A percentile compares a stretch with the other conserved stretches of the same genome.
These are phyloP conservation scores for Branchellion lobata DNA, from an alignment of 2,888 invertebrate genomes.

Conservation along the genomic window DNA sequence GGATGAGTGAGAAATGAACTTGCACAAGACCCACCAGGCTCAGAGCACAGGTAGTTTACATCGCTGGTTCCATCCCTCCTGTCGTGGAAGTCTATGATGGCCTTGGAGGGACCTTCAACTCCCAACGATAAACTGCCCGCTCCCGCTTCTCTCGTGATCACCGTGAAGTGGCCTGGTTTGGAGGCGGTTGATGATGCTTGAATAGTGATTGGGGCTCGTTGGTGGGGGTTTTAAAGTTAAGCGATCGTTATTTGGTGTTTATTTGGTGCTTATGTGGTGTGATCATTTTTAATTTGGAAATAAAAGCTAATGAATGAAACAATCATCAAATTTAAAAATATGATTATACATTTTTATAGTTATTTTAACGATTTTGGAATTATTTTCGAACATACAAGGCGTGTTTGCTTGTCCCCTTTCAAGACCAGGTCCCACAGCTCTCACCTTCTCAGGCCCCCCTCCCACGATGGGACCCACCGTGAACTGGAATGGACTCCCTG, in stretches of 20 bases:
- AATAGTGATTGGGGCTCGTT: background rate
- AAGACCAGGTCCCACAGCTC: conserved; percentile 90
- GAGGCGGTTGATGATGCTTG: no score
- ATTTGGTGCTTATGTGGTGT: background rate
- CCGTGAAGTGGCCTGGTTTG: conserved; percentile 71
- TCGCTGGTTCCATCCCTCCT: conserved; percentile 95
- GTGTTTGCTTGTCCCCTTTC: conserved; percentile 84
- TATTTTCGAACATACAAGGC: conserved; percentile 78
- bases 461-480: conserved; percentile 94
- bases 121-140: conserved; percentile 93
- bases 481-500: conserved; percentile 97
- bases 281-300: no score
- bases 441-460: conserved; percentile 91
- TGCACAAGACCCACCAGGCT: conserved; percentile 74
- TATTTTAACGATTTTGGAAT: no score
- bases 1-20: background rate
- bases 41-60: conserved; percentile 85
- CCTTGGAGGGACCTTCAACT: conserved; percentile 96
- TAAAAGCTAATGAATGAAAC: no score
- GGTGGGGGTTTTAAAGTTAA: background rate
- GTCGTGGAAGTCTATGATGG: conserved; percentile 83
- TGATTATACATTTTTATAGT: no score
- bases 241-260: background rate
- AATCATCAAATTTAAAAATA: no score
- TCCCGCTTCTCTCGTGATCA: conserved; percentile 97